Conservation (phyloP, 2,797 vertebrate genomes). For the Adrianichthys oophorus region DNA sequence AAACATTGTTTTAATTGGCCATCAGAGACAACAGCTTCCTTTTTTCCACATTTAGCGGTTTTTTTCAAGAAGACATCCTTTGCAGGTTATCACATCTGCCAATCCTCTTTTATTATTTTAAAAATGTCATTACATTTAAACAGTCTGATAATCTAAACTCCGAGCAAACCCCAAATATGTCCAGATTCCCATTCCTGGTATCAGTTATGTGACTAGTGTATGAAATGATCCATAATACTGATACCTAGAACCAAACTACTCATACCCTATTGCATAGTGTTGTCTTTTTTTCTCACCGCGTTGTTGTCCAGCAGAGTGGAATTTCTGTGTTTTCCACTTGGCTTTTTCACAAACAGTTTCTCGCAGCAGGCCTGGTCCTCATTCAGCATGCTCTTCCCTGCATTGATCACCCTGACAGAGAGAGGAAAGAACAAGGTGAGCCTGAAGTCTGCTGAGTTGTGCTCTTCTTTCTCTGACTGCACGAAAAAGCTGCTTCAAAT, state of each 20-base stretch:
- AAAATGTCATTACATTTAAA: no score
- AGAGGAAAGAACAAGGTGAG: conserved; percentile 15
- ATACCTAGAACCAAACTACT: no score
- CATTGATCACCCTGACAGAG: conserved; percentile 91
- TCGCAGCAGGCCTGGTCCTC: conserved; percentile 97
- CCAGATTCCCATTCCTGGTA: not conserved
- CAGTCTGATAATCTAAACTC: no score
- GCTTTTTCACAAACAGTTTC: conserved; percentile 87
- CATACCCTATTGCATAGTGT: no score
- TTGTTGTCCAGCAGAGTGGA: conserved; percentile 75
- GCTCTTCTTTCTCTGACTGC: conserved; percentile 20
- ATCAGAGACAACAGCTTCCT: no score
- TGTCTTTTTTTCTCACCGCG: conserved; percentile 67
- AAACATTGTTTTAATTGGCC: no score
- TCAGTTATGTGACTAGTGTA: not conserved
- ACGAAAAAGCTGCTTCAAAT: conserved; percentile 18
- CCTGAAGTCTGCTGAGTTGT: conserved; percentile 29
- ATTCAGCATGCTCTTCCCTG: conserved; percentile 97
- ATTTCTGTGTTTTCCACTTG: conserved; percentile 69
- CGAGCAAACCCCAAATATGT: not conserved
- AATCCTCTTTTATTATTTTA: no score
- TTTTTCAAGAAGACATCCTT: no score
- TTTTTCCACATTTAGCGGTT: no score
- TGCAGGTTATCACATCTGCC: no score
- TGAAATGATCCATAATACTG: no score